phyloP scores from a whole-genome alignment of 2,888 invertebrate genomes.

The Scaptodrosophila latifasciaeformis region DNA sequence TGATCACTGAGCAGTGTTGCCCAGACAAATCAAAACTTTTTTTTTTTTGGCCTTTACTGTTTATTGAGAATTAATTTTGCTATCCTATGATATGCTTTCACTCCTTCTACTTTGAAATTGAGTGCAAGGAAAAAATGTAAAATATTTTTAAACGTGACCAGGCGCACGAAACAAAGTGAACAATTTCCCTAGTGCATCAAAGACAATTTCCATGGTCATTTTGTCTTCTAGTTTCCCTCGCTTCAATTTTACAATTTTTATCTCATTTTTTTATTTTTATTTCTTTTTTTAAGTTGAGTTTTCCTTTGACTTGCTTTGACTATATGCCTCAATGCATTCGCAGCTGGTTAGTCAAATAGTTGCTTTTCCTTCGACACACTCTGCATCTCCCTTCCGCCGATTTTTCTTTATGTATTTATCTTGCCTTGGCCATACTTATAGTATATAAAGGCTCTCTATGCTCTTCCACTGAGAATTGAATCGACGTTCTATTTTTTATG shows the following conservation, averaged over 20 bases:
- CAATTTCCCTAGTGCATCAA: slow-evolving; percentile 14
- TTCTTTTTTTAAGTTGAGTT: not conserved
- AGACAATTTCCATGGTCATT: not conserved
- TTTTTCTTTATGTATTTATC: not conserved
- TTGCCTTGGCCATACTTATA: too few species aligned
- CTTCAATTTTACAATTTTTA: not conserved
- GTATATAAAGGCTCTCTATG: too few species aligned
- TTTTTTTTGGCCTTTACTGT: slow-evolving; percentile 8
- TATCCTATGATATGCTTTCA: slow-evolving; percentile 1
- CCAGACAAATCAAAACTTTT: not conserved
- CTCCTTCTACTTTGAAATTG: not conserved
- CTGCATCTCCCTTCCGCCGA: too few species aligned
- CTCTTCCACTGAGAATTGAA: too few species aligned
- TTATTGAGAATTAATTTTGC: slow-evolving; percentile 43
- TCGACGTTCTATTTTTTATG: too few species aligned
- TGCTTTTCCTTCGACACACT: too few species aligned
- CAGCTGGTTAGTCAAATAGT: slow-evolving; percentile 23
- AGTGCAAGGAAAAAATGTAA: slow-evolving; percentile 15
- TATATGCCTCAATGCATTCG: slow-evolving; percentile 40
- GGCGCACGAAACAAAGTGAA: slow-evolving; percentile 16
- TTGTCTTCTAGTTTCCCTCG: too few species aligned
- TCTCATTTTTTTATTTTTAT: not conserved
- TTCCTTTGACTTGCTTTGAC: slow-evolving; percentile 26
- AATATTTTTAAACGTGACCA: slow-evolving; percentile 12
- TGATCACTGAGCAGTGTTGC: not conserved